phyloP scores from a whole-genome alignment of 2,888 invertebrate genomes.

The Patella ulyssiponensis region DNA sequence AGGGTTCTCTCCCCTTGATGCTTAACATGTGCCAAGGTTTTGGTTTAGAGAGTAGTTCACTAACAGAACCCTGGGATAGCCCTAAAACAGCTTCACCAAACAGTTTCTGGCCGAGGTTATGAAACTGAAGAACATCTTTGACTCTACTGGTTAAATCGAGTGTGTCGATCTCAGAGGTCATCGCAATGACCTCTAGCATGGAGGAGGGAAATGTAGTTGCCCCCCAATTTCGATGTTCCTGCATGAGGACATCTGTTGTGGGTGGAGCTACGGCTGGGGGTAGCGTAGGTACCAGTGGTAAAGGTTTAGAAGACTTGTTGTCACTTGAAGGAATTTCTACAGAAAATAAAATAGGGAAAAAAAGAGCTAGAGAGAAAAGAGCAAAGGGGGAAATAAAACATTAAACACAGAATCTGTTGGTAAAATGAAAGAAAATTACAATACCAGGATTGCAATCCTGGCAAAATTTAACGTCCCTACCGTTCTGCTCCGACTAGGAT shows the following conservation, averaged over 20 bases:
- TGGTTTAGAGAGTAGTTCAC: slow-evolving; percentile 96
- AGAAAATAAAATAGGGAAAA: slow-evolving; percentile 41
- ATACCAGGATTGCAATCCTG: no score
- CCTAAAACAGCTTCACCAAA: slow-evolving; percentile 98
- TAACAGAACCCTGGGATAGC: slow-evolving; percentile 92
- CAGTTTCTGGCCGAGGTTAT: slow-evolving; percentile 97
- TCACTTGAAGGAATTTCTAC: slow-evolving; percentile 48
- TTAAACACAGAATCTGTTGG: neutral
- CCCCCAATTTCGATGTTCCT: slow-evolving; percentile 73
- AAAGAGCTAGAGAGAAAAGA: slow-evolving; percentile 29
- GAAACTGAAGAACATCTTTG: slow-evolving; percentile 94
- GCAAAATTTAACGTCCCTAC: no score
- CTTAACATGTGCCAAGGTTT: slow-evolving; percentile 99
- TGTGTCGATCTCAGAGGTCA: slow-evolving; percentile 96
- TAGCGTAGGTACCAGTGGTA: slow-evolving; percentile 28
- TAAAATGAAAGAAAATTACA: neutral
- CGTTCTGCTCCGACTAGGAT: no score
- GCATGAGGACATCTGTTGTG: slow-evolving; percentile 1
- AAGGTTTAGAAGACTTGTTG: slow-evolving; percentile 40
- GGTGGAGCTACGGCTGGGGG: slow-evolving; percentile 9
- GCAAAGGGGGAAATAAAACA: slow-evolving; percentile 13
- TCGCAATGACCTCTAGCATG: slow-evolving; percentile 96
- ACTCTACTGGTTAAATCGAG: slow-evolving; percentile 96
- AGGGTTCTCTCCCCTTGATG: slow-evolving; percentile 91
- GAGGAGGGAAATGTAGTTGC: slow-evolving; percentile 84